Base-by-base conservation (phyloP, 2,113 vertebrate genomes). In the Galbula dea region DNA sequence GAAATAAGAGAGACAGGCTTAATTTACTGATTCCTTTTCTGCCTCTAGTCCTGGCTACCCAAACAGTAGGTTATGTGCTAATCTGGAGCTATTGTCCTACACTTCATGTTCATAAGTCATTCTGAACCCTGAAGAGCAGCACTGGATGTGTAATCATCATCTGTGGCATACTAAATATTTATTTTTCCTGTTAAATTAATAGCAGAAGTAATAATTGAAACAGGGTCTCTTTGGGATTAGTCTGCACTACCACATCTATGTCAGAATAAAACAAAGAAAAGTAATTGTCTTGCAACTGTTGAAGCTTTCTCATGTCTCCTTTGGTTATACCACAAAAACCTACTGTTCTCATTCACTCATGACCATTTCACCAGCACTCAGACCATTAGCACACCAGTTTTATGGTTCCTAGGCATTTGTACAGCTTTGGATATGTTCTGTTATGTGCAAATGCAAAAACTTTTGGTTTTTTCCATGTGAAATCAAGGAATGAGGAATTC, bases 391-490 rank as follows among this genome's bases (percentile, higher is more conserved):
- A 24, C 59, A 85, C 21, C 49, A 57, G 30, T 57, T 89, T 79
- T 76, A 39, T 37, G 79, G 3, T 7, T 93, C 15, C 18, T 55
- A 54, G 83, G 27, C 23, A 30, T n/a, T 61, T 83, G 69, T 58
- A 83, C 26, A 79, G 19, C 39, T 79, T 57, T 29, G 18, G 32
- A 62, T 29, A 29, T 59, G 8, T 52, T 91, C 18, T 91, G 17
- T 23, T 85, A 65, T 9, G 5, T 51, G 30, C 12, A 86, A 75
- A 71, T 78, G 23, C 9, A 67, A 71, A 80, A 39, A 2, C 2
- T 2, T 22, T 46, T 34, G 18, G 30, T 58, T 55, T 46, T 22
- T 3, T 3, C 12, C 14, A 23, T 5, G 19, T 0, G 0, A 61
- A 93, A 75, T 11, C 51, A 12, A 69, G 49, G 82, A 89, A 69